phyloP scores from a whole-genome alignment of 2,888 invertebrate genomes.

The Nomada fabriciana region DNA sequence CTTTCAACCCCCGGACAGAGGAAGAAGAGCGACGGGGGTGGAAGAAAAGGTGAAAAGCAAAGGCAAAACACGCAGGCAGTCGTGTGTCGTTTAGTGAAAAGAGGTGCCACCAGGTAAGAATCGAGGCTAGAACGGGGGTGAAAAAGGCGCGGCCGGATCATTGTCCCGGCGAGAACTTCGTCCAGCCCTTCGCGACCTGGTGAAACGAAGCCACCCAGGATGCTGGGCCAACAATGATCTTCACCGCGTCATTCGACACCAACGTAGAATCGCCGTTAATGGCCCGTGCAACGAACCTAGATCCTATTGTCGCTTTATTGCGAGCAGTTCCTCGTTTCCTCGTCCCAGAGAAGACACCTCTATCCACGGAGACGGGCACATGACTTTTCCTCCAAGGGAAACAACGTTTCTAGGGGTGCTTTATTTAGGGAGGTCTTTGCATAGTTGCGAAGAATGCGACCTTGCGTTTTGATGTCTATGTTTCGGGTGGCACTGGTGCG shows the following conservation, averaged over 20 bases:
- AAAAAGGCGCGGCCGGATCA: conserved; percentile 47
- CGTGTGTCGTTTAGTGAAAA: conserved; percentile 56
- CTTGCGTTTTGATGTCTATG: conserved; percentile 42
- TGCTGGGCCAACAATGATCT: conserved; percentile 66
- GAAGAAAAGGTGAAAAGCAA: conserved; percentile 53
- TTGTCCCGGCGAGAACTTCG: conserved; percentile 63
- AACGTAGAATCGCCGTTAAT: conserved; percentile 64
- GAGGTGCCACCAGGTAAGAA: conserved; percentile 46
- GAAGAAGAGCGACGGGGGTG: neutral
- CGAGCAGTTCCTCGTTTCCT: conserved; percentile 40
- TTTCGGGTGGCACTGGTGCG: neutral
- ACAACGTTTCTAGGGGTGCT: neutral
- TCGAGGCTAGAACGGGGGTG: conserved; percentile 34
- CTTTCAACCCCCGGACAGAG: neutral
- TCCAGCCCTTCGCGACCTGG: conserved; percentile 49
- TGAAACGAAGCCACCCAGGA: conserved; percentile 67
- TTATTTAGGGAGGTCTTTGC: neutral
- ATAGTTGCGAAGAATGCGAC: neutral
- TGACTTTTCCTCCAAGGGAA: conserved; percentile 36
- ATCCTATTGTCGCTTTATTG: conserved; percentile 59
- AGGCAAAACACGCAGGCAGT: conserved; percentile 50
- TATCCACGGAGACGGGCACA: conserved; percentile 31
- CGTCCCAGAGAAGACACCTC: conserved; percentile 8
- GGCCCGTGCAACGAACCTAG: conserved; percentile 55
- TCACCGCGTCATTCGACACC: conserved; percentile 58